Evolutionary conservation across 1,140 invertebrate genomes (phyloP), one percentile per base, ranked within the genome.

Genomic region (Cherax destructor): DNA sequence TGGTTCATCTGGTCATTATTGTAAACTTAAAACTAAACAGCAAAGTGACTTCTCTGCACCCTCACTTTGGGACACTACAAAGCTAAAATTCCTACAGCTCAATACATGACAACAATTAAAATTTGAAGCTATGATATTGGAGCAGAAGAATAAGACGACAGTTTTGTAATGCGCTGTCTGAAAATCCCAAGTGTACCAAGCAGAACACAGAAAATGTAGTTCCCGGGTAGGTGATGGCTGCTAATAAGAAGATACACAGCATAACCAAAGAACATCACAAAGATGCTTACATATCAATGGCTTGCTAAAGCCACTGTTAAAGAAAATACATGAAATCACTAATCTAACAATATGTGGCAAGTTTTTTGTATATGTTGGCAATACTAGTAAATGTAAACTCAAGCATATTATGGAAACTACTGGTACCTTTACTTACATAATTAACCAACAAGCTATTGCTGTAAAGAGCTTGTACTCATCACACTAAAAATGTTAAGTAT

Each of bases 271-370:
- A 59, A 81, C 79, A 81, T 30, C 79, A 81, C 74, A 86, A 86
- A 59, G 85, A 86, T 78, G 85, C 50, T 61, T 61, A 56, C 52
- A 86, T 86, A 72, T 86, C 24, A 86, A 83, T 69, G 81, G 56
- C 85, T 77, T 86, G n/a, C 50, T 77, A 78, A 52, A 86, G 76
- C 59, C 30, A 52, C 76, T 77, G 76, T 59, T 52, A 86, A 72
- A 78, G 74, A 78, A 86, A 59, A 86, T 77, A 86, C 85, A 86
- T 52, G 85, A 83, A 83, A 83, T 69, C 59, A 47, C 81, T 69
- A 83, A 69, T 83, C 59, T 69, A 83, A 30, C 30, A 47, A 83
- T 24, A 83, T 30, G 24, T 74, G 69, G 24, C 69, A 74, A 10
- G 69, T 74, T 74, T 74, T 74, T 74, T 24, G n/a, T 21, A 30